Evolutionary conservation across 1,140 invertebrate species (phyloP), one percentile per base, ranked within the genome.

Genomic region (Drosophila nasuta): DNA sequence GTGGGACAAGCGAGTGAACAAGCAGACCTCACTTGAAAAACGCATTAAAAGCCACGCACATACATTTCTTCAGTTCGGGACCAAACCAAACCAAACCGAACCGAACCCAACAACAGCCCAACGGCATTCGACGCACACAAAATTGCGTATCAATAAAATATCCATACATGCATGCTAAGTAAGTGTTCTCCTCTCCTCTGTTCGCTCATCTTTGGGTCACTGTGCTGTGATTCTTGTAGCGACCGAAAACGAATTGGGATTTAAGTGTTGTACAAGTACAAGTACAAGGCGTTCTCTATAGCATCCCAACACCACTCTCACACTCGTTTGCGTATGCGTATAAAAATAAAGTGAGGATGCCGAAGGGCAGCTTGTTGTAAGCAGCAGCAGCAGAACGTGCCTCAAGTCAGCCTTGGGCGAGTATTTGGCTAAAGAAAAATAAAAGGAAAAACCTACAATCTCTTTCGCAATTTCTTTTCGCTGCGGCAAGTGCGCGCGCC

Each of bases 81-180:
- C 20, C 20, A 25, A 25, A 33, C 7, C 43, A 45, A 46, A 33
- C 43, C 17, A 13, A 45, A 51, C 41, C 35, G 13, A 17, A 45
- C 49, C 30, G 48, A 25, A 54, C 45, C 13, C 6, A 7, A 5
- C 48, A 49, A 10, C 46, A 49, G 66, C 77, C 85, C 80, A 66
- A 54, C 73, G 69, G 73, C 82, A 68, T 80, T 82, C 83, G 73
- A 79, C 33, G 13, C 35, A 57, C 54, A 75, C 72, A 77, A 25
- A 25, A 52, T 79, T 82, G 76, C 75, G 85, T 89, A 89, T 89
- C 86, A 89, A 89, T 89, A 89, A 90, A 89, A 89, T 89, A 89
- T 89, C 78, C 85, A 89, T 89, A 89, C 86, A 90, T 89, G 86
- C 85, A 89, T 89, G 85, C 79, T 90, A 89, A 89, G 85, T 89